Base-by-base conservation (phyloP, 1,140 invertebrate species). In the Drosophila arizonae region DNA sequence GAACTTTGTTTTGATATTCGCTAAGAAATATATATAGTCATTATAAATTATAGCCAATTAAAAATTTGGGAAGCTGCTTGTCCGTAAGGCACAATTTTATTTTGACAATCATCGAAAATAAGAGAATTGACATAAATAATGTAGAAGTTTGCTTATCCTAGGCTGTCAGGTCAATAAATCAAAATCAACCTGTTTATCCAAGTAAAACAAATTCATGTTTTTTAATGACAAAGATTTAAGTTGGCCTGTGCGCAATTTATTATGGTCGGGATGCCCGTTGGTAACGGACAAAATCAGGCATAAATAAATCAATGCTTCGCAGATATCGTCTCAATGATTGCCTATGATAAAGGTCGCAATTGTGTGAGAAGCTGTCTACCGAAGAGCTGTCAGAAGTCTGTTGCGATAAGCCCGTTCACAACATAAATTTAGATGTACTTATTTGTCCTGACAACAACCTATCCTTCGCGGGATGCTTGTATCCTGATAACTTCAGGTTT, bases 141-240 rank as follows among this genome's bases (percentile, higher is more conserved):
- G 64, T 74, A 74, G 70, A 65, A 62, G 54, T 66, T 77, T 55
- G 46, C 55, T 56, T 24, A 21, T 67, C 6, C 33, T 24, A 60
- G 10, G 21, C 68, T 77, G 69, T 70, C 81, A 76, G 73, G 80
- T 84, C 81, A 85, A 84, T 80, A 84, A 84, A 85, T 84, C 77
- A 80, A 85, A 84, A 80, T 77, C 68, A 79, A 80, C 60, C 72
- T 79, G 76, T 57, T 72, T 76, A 79, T 54, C 72, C 71, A 79
- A 84, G 66, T 76, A 76, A 76, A 84, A 82, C 72, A 60, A 28
- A 71, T 61, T 82, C 79, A 80, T 77, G 77, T 77, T 77, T 84
- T 85, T 68, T 80, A 85, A 85, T 85, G 68, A 85, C 85, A 85
- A 85, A 63, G 62, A 76, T 81, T 81, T 50, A 54, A 76, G 76